Conservation (phyloP, 2,888 invertebrate genomes). For the Laothoe populi region DNA sequence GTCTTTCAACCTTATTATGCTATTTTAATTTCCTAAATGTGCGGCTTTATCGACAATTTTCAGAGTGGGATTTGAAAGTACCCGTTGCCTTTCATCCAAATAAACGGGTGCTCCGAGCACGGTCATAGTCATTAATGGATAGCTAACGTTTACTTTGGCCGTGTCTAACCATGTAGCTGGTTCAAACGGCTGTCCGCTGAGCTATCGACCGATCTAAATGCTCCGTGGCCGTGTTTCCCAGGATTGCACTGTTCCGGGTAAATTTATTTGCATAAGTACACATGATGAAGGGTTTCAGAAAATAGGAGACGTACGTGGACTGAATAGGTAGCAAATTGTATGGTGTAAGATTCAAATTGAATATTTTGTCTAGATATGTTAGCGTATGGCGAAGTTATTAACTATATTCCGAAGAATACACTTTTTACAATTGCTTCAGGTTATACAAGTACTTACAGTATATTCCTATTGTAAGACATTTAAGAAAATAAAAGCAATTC, state of each 20-base stretch:
- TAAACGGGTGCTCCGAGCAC: neutral
- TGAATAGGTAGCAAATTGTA: neutral
- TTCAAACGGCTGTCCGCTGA: constrained; percentile 2
- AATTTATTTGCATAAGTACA: constrained; percentile 15
- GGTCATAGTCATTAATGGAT: constrained; percentile 8
- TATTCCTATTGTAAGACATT: too few relatives aligned
- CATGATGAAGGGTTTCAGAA: neutral
- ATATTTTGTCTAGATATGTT: too few relatives aligned
- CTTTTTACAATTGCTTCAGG: too few relatives aligned
- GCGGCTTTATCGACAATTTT: neutral
- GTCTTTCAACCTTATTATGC: neutral
- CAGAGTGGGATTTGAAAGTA: neutral
- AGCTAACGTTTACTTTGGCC: constrained; percentile 18
- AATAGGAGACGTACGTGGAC: neutral
- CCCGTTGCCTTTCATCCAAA: constrained; percentile 5
- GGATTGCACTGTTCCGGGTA: constrained; percentile 3
- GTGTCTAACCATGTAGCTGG: neutral
- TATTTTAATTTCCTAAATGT: neutral
- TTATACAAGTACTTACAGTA: too few relatives aligned
- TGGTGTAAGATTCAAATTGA: too few relatives aligned
- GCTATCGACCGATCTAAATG: constrained; percentile 20
- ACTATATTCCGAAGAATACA: too few relatives aligned
- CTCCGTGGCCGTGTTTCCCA: neutral
- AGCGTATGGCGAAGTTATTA: too few relatives aligned
- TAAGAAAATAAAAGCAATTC: too few relatives aligned